A percentile compares a stretch with the other conserved stretches of the same genome.
Conservation (phyloP, 2,888 invertebrate genomes). For the Agrilus cyanescens region DNA sequence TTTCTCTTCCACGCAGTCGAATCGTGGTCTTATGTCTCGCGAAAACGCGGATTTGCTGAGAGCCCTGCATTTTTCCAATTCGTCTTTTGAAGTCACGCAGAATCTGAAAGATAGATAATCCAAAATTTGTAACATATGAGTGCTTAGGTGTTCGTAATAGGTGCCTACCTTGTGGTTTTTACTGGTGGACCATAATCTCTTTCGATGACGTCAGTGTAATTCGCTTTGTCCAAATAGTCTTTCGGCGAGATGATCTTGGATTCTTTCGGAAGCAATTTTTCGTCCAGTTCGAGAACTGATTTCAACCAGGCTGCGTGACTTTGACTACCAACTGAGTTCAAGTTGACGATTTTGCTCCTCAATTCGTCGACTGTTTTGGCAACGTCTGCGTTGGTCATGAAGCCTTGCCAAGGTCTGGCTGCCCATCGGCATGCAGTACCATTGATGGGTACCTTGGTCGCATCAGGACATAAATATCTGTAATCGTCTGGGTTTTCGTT, state of each 20-base stretch:
- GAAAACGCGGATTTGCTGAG: slow-evolving; percentile 63
- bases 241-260: slow-evolving; percentile 28
- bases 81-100: slow-evolving; percentile 55
- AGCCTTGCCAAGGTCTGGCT: slow-evolving; percentile 74
- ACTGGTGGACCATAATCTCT: slow-evolving; percentile 60
- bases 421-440: slow-evolving; percentile 67
- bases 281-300: slow-evolving; percentile 44
- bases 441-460: slow-evolving; percentile 53
- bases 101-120: too few relatives aligned
- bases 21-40: slow-evolving; percentile 64
- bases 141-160: too few relatives aligned
- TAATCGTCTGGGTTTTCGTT: slow-evolving; percentile 54
- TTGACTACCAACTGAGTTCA: slow-evolving; percentile 35
- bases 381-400: slow-evolving; percentile 55
- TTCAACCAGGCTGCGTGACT: slow-evolving; percentile 36
- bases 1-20: slow-evolving; percentile 61
- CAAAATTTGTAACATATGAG: too few relatives aligned
- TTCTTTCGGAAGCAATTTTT: slow-evolving; percentile 41
- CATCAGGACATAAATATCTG: slow-evolving; percentile 71
- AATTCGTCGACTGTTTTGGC: slow-evolving; percentile 41
- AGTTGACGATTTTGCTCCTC: slow-evolving; percentile 43
- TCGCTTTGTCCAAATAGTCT: slow-evolving; percentile 30
- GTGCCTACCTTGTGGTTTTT: slow-evolving; percentile 39
- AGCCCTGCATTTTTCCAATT: slow-evolving; percentile 60
- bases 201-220: slow-evolving; percentile 53